A percentile compares a stretch with the other conserved stretches of the same genome.
Evolutionary conservation across 2,888 invertebrate species (phyloP).

Genomic region (Coleophora flavipennella): DNA sequence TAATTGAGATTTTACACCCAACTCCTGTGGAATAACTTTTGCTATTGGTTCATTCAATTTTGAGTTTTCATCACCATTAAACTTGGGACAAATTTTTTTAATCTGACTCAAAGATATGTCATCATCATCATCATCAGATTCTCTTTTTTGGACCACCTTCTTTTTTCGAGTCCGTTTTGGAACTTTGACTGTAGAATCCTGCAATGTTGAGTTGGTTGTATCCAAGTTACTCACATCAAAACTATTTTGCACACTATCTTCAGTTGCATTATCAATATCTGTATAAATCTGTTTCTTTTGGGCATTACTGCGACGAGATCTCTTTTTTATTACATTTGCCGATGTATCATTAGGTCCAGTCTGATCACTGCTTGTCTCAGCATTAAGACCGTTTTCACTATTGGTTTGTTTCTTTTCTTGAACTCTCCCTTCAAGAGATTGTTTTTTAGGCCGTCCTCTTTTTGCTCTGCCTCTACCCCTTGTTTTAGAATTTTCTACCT

Average conservation of each 20-base stretch:
- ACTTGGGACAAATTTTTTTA: slow-evolving; percentile 24
- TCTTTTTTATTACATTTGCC: slow-evolving; percentile 7
- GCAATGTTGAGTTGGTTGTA: too few species aligned
- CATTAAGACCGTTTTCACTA: not conserved
- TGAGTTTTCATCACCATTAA: not conserved
- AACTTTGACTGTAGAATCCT: too few species aligned
- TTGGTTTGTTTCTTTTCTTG: not conserved
- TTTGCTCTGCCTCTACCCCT: not conserved
- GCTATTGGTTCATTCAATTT: slow-evolving; percentile 1
- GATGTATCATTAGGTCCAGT: slow-evolving; percentile 1
- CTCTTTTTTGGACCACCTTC: slow-evolving; percentile 3
- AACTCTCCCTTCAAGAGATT: not conserved
- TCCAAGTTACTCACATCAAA: not conserved
- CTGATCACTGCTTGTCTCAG: not conserved
- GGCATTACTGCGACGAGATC: slow-evolving; percentile 15
- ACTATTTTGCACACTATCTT: not conserved
- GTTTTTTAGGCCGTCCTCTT: slow-evolving; percentile 6
- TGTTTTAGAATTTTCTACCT: slow-evolving; percentile 1
- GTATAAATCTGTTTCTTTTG: not conserved
- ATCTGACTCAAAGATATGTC: slow-evolving; percentile 36
- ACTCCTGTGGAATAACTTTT: not conserved
- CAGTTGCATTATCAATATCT: not conserved
- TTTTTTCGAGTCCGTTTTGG: not conserved
- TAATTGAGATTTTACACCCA: slow-evolving; percentile 4
- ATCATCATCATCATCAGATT: slow-evolving; percentile 30